These are phyloP conservation scores for Cryptomyrus ogoouensis DNA, from an alignment of 2,113 vertebrate species.

Conservation along the genomic window DNA sequence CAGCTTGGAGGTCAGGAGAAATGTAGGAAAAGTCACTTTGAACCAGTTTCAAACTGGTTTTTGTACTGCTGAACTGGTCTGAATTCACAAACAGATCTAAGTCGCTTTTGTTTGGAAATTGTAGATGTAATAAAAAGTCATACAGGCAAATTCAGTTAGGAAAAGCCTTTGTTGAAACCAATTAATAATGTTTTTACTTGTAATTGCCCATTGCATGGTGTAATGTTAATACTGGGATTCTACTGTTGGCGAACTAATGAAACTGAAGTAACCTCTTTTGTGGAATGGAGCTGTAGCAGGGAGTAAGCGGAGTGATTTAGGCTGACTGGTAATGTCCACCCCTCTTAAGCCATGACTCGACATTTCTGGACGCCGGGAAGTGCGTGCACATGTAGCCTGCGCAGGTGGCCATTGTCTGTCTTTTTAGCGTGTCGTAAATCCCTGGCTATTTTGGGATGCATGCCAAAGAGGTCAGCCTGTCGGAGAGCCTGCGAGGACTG, in stretches of 20 bases:
- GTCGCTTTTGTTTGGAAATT: neutral
- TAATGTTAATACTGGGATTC: neutral
- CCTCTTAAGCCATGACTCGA: constrained; percentile 37
- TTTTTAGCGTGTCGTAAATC: constrained; percentile 42
- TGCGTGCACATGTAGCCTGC: constrained; percentile 25
- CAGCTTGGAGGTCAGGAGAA: neutral
- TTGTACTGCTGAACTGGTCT: neutral
- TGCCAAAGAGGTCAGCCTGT: constrained; percentile 56
- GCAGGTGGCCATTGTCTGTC: constrained; percentile 48
- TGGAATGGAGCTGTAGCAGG: neutral
- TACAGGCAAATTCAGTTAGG: neutral
- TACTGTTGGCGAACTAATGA: neutral
- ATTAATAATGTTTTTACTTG: neutral
- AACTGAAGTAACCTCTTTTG: neutral
- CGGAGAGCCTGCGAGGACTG: neutral
- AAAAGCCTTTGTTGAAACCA: neutral
- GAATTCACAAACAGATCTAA: neutral
- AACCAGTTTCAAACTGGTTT: neutral
- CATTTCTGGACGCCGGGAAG: constrained; percentile 34
- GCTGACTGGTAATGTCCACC: constrained; percentile 15
- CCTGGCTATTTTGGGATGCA: constrained; percentile 61
- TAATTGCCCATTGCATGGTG: neutral
- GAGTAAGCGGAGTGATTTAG: neutral
- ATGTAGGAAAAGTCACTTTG: neutral
- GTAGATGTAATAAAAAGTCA: neutral